Evolutionary conservation across 2,113 vertebrate genomes (phyloP).

Genomic region (Mus spicilegus): DNA sequence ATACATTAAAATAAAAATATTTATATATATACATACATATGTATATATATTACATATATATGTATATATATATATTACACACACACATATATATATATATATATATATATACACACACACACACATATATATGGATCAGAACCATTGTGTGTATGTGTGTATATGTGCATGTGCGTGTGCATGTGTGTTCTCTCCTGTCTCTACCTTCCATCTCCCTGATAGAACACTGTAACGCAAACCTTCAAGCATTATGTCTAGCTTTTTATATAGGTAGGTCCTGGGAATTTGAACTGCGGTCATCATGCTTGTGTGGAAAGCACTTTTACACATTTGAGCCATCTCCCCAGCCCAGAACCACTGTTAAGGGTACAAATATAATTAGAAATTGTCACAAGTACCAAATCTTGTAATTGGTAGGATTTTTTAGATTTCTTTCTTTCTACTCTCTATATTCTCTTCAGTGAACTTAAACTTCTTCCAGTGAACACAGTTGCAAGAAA

Average conservation of each 20-base stretch:
- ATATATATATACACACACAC: too few species aligned
- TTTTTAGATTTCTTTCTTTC: background rate
- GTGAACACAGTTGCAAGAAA: background rate
- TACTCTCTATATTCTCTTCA: background rate
- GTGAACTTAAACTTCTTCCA: background rate
- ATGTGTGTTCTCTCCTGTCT: background rate
- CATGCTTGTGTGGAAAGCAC: background rate
- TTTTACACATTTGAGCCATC: background rate
- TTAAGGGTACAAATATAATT: background rate
- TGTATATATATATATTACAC: too few species aligned
- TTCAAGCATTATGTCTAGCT: background rate
- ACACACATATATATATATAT: background rate
- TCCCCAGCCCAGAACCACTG: background rate
- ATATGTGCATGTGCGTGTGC: too few species aligned
- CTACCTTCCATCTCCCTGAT: background rate
- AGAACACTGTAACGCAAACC: background rate
- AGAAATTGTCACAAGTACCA: background rate
- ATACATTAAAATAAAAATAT: too few species aligned
- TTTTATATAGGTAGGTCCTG: background rate
- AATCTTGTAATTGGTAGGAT: background rate
- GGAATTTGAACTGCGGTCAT: background rate
- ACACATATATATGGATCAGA: background rate
- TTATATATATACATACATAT: background rate
- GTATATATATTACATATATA: too few species aligned
- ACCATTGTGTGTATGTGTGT: background rate